Evolutionary conservation across 2,888 invertebrate genomes (phyloP).

Genomic region (Leucophora obtusa): DNA sequence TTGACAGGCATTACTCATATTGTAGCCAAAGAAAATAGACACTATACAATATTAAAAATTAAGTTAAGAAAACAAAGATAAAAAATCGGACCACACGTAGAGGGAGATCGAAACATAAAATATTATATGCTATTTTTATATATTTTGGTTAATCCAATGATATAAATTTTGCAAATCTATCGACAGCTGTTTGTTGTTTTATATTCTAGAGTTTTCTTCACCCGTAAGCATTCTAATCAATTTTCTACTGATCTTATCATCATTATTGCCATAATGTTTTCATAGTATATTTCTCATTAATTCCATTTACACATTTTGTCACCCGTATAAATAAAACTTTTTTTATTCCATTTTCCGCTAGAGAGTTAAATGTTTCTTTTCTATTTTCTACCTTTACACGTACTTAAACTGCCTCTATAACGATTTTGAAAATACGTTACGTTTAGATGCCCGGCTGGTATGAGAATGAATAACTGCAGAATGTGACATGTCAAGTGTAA

Average conservation of each 20-base stretch:
- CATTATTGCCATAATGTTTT: neutral
- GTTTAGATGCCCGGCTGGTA: slow-evolving; percentile 2
- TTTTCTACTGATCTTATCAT: slow-evolving; percentile 54
- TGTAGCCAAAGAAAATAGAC: slow-evolving; percentile 21
- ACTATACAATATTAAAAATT: neutral
- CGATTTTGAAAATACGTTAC: slow-evolving; percentile 39
- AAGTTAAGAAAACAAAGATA: neutral
- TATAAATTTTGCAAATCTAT: slow-evolving; percentile 33
- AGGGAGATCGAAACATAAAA: neutral
- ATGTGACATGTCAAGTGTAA: slow-evolving; percentile 44
- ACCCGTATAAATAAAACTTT: slow-evolving; percentile 50
- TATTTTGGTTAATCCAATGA: slow-evolving; percentile 9
- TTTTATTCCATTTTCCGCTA: slow-evolving; percentile 24
- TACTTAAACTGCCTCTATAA: slow-evolving; percentile 33
- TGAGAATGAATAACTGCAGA: neutral
- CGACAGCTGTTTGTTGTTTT: slow-evolving; percentile 48
- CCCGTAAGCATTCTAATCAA: slow-evolving; percentile 47
- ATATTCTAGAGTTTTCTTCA: neutral
- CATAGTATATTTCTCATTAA: slow-evolving; percentile 37
- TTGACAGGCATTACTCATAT: slow-evolving; percentile 62
- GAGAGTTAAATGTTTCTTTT: slow-evolving; percentile 44
- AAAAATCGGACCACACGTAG: slow-evolving; percentile 40
- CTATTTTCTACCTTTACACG: slow-evolving; percentile 32
- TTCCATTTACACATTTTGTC: slow-evolving; percentile 50
- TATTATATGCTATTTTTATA: neutral